phyloP scores from a whole-genome alignment of 2,113 vertebrate genomes.

The Clupea harengus region DNA sequence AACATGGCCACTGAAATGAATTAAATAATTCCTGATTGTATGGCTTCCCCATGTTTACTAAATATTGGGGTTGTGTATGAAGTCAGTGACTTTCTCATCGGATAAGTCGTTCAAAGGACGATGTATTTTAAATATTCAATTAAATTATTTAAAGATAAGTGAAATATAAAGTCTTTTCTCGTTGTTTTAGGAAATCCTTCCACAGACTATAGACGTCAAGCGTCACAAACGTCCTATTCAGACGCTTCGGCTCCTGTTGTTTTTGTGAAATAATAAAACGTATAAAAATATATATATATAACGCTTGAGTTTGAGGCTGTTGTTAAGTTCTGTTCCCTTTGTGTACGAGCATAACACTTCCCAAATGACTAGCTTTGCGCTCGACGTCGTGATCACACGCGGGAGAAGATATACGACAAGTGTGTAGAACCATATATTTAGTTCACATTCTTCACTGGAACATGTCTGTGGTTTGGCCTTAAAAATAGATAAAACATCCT shows the following conservation, averaged over 20 bases:
- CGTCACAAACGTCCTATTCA: not conserved
- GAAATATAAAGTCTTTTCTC: not conserved
- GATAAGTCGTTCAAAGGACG: not conserved
- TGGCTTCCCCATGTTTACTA: not conserved
- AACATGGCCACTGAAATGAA: conserved; percentile 27
- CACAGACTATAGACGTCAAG: not conserved
- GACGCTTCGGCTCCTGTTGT: not conserved
- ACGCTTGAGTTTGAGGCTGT: not conserved
- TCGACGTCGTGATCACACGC: not conserved
- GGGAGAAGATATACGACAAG: not conserved
- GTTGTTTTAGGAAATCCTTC: not conserved
- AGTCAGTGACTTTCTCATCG: not conserved
- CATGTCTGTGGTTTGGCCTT: not conserved
- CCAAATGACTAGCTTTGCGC: not conserved
- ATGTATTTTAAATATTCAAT: not conserved
- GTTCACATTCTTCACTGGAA: not conserved
- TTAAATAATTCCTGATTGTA: conserved; percentile 2
- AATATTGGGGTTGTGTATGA: not conserved
- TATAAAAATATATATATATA: not conserved
- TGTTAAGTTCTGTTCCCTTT: not conserved
- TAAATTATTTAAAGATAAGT: not conserved
- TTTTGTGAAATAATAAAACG: not conserved
- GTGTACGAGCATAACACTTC: not conserved
- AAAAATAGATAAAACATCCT: not conserved
- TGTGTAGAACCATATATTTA: not conserved